These are phyloP conservation scores for Phrynocephalus versicolor DNA, from an alignment of 2,113 vertebrate genomes.

Conservation along the genomic window DNA sequence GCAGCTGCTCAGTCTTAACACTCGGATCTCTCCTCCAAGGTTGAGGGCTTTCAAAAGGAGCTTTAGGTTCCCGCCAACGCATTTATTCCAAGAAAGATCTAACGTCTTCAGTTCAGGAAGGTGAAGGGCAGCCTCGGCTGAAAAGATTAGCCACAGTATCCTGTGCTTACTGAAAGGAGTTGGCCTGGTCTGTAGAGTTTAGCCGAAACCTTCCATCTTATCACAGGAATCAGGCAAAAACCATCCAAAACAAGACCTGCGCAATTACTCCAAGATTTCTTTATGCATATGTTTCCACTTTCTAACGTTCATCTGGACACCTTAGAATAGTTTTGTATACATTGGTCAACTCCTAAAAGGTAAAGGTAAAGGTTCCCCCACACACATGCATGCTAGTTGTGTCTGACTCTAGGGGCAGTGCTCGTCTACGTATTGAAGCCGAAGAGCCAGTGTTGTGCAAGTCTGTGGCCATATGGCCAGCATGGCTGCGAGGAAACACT, in stretches of 20 bases:
- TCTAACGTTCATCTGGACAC: neutral
- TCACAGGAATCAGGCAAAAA: neutral
- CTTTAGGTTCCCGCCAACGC: constrained; percentile 82
- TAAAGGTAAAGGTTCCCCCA: too few relatives aligned
- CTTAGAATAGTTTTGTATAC: neutral
- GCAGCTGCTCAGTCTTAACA: constrained; percentile 89
- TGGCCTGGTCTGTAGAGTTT: constrained; percentile 8
- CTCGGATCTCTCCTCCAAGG: constrained; percentile 71
- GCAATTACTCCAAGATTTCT: neutral
- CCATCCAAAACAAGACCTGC: neutral
- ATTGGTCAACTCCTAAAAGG: too few relatives aligned
- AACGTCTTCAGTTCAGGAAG: constrained; percentile 79
- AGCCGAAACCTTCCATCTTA: neutral
- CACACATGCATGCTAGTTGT: too few relatives aligned
- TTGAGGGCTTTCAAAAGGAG: constrained; percentile 80
- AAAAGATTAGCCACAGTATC: constrained; percentile 63
- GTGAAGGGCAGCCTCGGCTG: constrained; percentile 79
- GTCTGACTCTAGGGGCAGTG: too few relatives aligned
- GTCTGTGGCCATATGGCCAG: too few relatives aligned
- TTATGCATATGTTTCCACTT: neutral
- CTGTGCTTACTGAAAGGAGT: constrained; percentile 60
- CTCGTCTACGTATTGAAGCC: too few relatives aligned
- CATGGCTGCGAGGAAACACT: too few relatives aligned
- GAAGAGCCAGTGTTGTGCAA: too few relatives aligned
- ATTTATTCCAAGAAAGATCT: constrained; percentile 91